A percentile compares a stretch with the other conserved stretches of the same genome.
phyloP scores from a whole-genome alignment of 35 echinoderm and acorn worm species.

The Strongylocentrotus purpuratus region DNA sequence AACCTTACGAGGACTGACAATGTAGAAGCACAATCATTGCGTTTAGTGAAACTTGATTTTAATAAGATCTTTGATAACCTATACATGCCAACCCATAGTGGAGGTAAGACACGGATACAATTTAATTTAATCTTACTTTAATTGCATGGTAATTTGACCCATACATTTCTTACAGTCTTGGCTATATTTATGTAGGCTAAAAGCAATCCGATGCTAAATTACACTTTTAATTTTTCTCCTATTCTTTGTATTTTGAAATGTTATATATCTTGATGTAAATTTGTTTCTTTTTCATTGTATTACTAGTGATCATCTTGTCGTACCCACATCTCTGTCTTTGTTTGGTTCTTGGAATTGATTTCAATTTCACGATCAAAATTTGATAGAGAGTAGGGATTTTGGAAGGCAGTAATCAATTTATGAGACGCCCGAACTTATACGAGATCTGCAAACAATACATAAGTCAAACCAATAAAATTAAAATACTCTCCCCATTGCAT shows the following conservation, averaged over 20 bases:
- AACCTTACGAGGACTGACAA: no score
- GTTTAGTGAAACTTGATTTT: no score
- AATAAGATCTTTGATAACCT: no score
- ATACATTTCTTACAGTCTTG: no score
- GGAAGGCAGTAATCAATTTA: neutral
- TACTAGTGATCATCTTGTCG: neutral
- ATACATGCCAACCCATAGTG: no score
- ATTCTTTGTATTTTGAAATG: neutral
- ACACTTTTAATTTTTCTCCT: neutral
- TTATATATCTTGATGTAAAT: neutral
- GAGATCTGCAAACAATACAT: neutral
- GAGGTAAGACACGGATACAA: no score
- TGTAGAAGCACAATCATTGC: no score
- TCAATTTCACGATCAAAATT: conserved; percentile 27
- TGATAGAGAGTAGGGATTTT: neutral
- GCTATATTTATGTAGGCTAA: no score
- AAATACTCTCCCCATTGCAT: neutral
- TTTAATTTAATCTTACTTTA: no score
- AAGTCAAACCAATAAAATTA: conserved; percentile 9
- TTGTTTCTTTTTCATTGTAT: neutral
- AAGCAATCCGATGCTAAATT: neutral
- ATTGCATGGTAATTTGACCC: no score
- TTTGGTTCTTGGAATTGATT: neutral
- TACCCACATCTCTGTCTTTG: conserved; percentile 5
- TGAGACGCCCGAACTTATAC: neutral